Evolutionary conservation across 1,140 invertebrate species (phyloP).

Genomic region (Adoxophyes honmai): DNA sequence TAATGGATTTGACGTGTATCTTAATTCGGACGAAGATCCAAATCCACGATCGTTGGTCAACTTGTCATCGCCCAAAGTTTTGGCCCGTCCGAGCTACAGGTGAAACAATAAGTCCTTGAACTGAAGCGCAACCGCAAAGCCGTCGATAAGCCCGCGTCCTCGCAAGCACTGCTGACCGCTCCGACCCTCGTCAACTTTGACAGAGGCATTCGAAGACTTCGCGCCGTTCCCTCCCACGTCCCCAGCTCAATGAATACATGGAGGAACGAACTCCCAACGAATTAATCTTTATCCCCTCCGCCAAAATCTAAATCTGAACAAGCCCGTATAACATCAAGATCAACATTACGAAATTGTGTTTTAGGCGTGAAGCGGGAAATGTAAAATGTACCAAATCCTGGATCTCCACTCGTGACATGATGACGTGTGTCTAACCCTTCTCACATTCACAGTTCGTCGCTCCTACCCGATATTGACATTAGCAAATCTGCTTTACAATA

Average conservation of each 20-base stretch:
- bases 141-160: background rate
- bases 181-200: conserved; percentile 12
- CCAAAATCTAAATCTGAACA: background rate
- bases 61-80: too few species aligned
- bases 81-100: background rate
- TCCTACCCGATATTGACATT: conserved; percentile 10
- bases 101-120: conserved; percentile 13
- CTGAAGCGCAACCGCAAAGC: conserved; percentile 3
- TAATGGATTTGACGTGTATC: too few species aligned
- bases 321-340: background rate
- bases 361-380: background rate
- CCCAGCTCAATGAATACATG: background rate
- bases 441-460: conserved; percentile 14
- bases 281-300: conserved; percentile 4
- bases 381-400: conserved; percentile 9
- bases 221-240: background rate
- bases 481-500: conserved; percentile 8
- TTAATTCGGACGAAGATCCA: too few species aligned
- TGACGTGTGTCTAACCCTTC: conserved; percentile 14
- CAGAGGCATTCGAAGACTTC: conserved; percentile 10
- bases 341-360: conserved; percentile 7
- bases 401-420: conserved; percentile 5
- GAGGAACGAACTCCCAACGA: conserved; percentile 1
- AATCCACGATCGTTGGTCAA: too few species aligned
- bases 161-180: conserved; percentile 8